Conservation (phyloP, 2,797 vertebrate species). For the Gymnopithys bicolor region DNA sequence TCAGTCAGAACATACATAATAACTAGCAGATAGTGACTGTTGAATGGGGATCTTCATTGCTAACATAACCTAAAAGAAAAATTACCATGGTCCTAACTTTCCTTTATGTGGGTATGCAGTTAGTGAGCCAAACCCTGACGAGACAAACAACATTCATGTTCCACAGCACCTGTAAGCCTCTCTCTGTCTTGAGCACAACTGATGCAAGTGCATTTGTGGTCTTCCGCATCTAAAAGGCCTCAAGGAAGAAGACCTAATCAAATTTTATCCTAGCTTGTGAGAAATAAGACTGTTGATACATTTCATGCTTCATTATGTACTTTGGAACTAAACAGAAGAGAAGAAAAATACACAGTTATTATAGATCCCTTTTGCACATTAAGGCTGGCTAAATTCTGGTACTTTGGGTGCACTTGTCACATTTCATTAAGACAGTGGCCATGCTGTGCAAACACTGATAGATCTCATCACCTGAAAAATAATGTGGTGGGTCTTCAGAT, state of each 20-base stretch:
- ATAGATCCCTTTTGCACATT: constrained; percentile 42
- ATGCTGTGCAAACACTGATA: constrained; percentile 23
- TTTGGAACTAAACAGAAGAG: not conserved
- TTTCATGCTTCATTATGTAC: not conserved
- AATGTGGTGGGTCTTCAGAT: constrained; percentile 21
- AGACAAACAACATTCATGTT: not conserved
- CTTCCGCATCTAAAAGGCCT: not conserved
- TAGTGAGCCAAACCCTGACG: not conserved
- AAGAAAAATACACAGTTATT: not conserved
- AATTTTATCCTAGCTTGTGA: not conserved
- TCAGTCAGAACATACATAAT: not conserved
- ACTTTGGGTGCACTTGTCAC: constrained; percentile 10
- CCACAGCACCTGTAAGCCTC: not conserved
- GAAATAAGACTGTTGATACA: not conserved
- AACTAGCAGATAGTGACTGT: not conserved
- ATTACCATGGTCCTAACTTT: not conserved
- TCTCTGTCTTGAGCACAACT: not conserved
- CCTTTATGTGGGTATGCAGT: not conserved
- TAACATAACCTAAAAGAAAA: not conserved
- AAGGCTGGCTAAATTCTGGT: constrained; percentile 68
- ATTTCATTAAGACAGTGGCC: constrained; percentile 17
- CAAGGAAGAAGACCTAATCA: not conserved
- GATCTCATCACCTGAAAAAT: constrained; percentile 34
- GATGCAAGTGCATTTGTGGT: not conserved
- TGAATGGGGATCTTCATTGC: not conserved